These are phyloP conservation scores for Heliconius erato DNA, from an alignment of 2,888 invertebrate genomes.

Conservation along the genomic window DNA sequence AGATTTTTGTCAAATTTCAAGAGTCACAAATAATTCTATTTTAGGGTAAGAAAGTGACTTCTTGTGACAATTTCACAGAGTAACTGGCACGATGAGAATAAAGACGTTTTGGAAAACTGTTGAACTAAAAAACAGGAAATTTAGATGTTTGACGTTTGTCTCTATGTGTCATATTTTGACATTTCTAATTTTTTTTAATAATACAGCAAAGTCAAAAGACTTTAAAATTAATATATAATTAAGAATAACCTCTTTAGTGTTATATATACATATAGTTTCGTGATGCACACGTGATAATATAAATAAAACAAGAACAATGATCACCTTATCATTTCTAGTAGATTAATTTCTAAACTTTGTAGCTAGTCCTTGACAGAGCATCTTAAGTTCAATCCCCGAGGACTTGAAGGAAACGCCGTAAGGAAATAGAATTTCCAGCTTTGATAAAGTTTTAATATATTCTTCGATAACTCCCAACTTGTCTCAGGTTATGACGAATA, in stretches of 20 bases:
- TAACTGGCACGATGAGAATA: background rate
- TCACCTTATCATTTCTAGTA: constrained; percentile 19
- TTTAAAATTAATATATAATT: constrained; percentile 7
- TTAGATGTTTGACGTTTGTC: no score
- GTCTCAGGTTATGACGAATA: constrained; percentile 78
- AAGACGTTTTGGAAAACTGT: background rate
- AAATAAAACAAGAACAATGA: constrained; percentile 11
- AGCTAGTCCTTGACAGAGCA: constrained; percentile 43
- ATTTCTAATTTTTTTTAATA: no score
- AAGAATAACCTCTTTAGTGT: constrained; percentile 40
- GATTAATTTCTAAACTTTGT: constrained; percentile 45
- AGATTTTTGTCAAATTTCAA: no score
- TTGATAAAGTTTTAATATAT: constrained; percentile 86
- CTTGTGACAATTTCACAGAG: background rate
- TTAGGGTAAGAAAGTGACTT: background rate
- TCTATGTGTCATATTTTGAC: no score
- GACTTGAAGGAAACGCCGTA: constrained; percentile 61
- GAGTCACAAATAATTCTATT: background rate
- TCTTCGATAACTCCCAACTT: constrained; percentile 79
- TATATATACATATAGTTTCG: constrained; percentile 10
- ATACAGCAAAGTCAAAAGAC: no score
- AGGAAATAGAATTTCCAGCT: constrained; percentile 82
- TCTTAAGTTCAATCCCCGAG: constrained; percentile 57
- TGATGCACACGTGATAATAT: background rate
- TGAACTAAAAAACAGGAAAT: background rate